A percentile compares a stretch with the other conserved stretches of the same genome.
phyloP scores from a whole-genome alignment of 1,140 invertebrate species.

The Branchinecta lynchi region DNA sequence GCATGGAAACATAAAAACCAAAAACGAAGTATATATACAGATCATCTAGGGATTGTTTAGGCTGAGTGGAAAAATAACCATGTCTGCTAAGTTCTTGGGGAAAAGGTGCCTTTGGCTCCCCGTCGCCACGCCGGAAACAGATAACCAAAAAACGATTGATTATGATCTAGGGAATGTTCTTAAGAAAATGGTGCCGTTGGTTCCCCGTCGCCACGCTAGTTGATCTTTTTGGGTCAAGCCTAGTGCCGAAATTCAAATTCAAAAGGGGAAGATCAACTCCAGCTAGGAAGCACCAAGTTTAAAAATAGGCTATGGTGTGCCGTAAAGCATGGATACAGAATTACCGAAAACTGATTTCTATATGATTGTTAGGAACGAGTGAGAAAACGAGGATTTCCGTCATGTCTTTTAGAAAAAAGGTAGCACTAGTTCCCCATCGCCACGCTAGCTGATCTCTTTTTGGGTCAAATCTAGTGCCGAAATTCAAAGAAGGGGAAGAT shows the following conservation, averaged over 20 bases:
- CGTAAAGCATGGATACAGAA: neutral
- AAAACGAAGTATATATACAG: too few relatives aligned
- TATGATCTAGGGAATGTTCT: too few relatives aligned
- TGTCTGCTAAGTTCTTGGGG: too few relatives aligned
- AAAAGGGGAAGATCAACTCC: neutral
- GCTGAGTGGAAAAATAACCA: too few relatives aligned
- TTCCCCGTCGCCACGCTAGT: neutral
- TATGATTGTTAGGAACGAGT: too few relatives aligned
- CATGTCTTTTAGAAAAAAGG: too few relatives aligned
- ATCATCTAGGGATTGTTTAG: neutral
- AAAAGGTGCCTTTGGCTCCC: too few relatives aligned
- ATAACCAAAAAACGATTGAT: too few relatives aligned
- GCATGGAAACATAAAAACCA: too few relatives aligned
- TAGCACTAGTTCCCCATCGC: conserved; percentile 1
- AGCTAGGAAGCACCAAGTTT: conserved; percentile 1
- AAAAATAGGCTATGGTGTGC: neutral
- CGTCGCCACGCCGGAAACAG: neutral
- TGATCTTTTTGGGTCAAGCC: neutral
- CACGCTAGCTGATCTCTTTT: neutral
- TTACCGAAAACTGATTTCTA: too few relatives aligned
- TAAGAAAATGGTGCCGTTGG: too few relatives aligned
- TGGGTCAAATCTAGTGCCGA: neutral
- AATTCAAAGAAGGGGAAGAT: neutral
- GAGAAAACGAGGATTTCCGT: too few relatives aligned
- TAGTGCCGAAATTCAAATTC: neutral